These are phyloP conservation scores for Cossypha dichroa DNA, from an alignment of 2,797 vertebrate genomes.

Conservation along the genomic window DNA sequence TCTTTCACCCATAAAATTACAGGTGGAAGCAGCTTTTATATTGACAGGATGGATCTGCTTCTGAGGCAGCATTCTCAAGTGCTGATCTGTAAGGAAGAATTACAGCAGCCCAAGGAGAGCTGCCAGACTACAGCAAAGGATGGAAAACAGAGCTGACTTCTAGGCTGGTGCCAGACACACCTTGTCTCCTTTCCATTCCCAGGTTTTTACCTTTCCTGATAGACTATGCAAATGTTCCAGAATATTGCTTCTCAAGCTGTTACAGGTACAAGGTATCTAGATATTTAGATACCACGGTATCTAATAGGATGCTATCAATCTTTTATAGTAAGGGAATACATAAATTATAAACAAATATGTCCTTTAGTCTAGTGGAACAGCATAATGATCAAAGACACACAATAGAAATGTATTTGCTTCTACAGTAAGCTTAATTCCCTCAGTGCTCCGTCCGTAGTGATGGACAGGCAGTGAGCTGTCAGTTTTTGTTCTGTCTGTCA, in stretches of 20 bases:
- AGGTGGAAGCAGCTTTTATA: not conserved
- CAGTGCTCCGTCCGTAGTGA: constrained; percentile 70
- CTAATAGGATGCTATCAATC: constrained; percentile 78
- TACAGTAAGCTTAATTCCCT: constrained; percentile 67
- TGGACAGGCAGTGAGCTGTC: constrained; percentile 79
- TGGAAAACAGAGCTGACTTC: not conserved
- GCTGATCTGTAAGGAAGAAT: not conserved
- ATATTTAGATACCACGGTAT: constrained; percentile 70
- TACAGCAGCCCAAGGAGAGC: not conserved
- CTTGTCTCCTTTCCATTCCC: not conserved
- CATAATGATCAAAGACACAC: constrained; percentile 80
- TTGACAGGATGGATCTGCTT: not conserved
- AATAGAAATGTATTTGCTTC: constrained; percentile 79
- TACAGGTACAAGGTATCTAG: constrained; percentile 72
- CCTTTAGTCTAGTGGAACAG: constrained; percentile 78
- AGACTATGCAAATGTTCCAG: constrained; percentile 30
- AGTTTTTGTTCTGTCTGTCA: constrained; percentile 87
- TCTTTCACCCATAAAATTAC: not conserved
- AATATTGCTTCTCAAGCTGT: constrained; percentile 54
- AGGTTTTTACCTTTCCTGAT: not conserved
- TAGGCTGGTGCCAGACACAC: not conserved
- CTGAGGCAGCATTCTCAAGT: not conserved
- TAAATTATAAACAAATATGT: constrained; percentile 84
- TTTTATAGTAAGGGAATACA: constrained; percentile 78
- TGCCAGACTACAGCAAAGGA: not conserved